These are phyloP conservation scores for Amphipyra tragopoginis DNA, from an alignment of 2,888 invertebrate species.

Conservation along the genomic window DNA sequence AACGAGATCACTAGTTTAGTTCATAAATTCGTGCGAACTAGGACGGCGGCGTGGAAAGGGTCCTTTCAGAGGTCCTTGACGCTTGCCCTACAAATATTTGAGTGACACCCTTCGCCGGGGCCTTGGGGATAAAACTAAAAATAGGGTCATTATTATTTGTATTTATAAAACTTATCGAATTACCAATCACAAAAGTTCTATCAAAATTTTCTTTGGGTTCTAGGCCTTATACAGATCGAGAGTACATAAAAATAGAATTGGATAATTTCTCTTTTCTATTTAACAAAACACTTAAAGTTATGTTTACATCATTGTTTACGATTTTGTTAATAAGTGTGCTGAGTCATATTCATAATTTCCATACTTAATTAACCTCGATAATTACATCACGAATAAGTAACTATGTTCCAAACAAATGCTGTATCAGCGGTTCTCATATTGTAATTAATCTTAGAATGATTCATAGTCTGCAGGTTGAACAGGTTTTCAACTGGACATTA, in stretches of 20 bases:
- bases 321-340: background rate
- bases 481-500: conserved; percentile 41
- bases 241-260: background rate
- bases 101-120: conserved; percentile 57
- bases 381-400: conserved; percentile 39
- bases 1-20: conserved; percentile 45
- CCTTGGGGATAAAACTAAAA: conserved; percentile 26
- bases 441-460: conserved; percentile 47
- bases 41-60: conserved; percentile 59
- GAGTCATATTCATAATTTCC: conserved; percentile 28
- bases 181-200: background rate
- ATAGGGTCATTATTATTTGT: conserved; percentile 6
- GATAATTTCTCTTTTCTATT: background rate
- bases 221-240: too few relatives aligned
- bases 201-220: background rate
- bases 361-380: conserved; percentile 31
- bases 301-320: conserved; percentile 6
- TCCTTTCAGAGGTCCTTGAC: conserved; percentile 66
- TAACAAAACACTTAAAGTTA: background rate
- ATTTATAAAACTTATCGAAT: background rate
- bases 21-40: conserved; percentile 55
- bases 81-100: conserved; percentile 73
- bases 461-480: conserved; percentile 41
- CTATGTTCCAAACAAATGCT: conserved; percentile 22
- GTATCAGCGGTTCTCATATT: conserved; percentile 25